A percentile compares a stretch with the other conserved stretches of the same genome.
These are phyloP conservation scores for Eugnorisma glareosa DNA, from an alignment of 2,888 invertebrate species.

Conservation along the genomic window DNA sequence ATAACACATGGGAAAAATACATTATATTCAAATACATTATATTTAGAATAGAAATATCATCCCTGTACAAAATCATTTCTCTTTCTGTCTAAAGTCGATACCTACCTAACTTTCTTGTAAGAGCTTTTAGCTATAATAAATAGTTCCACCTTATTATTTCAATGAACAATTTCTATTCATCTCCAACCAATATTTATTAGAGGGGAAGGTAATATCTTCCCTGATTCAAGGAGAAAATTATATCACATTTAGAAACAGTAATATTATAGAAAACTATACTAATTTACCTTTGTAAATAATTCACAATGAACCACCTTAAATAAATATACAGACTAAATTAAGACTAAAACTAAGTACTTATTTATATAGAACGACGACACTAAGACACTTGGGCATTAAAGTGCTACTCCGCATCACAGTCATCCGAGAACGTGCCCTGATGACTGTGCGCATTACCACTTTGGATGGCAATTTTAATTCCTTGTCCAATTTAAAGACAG, in stretches of 20 bases:
- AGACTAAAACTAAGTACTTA: background rate
- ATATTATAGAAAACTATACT: too few relatives aligned
- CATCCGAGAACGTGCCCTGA: background rate
- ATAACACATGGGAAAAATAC: background rate
- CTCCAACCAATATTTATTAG: background rate
- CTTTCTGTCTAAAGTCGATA: background rate
- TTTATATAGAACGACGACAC: background rate
- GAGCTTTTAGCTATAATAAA: background rate
- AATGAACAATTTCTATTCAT: background rate
- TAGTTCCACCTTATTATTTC: conserved; percentile 1
- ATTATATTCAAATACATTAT: too few relatives aligned
- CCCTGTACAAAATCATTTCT: background rate
- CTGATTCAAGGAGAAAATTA: background rate
- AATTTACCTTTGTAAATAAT: background rate
- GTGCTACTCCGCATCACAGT: background rate
- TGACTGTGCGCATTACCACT: background rate
- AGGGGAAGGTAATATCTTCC: background rate
- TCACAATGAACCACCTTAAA: background rate
- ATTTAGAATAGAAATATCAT: background rate
- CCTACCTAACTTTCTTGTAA: background rate
- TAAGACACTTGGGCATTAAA: background rate
- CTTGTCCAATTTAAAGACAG: background rate
- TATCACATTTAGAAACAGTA: background rate
- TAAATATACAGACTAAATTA: background rate
- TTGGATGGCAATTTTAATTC: background rate